Conservation (phyloP, 2,888 invertebrate genomes). For the Apodemia mormo region DNA sequence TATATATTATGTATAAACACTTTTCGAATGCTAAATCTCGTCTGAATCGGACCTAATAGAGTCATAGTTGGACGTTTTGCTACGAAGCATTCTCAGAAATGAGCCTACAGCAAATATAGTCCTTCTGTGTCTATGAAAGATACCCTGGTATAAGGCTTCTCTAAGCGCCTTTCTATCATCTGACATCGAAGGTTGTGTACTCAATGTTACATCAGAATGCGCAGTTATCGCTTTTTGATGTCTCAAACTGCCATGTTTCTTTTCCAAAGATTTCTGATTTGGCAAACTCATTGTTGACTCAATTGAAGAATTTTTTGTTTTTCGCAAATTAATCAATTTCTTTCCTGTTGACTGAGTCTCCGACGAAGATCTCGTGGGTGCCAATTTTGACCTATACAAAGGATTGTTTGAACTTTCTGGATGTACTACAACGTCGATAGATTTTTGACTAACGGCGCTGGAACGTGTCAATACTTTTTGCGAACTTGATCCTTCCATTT, state of each 20-base stretch:
- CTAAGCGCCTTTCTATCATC: constrained; percentile 86
- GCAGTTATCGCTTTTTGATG: constrained; percentile 84
- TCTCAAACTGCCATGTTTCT: constrained; percentile 78
- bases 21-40: constrained; percentile 71
- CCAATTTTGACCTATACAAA: constrained; percentile 71
- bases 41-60: constrained; percentile 85
- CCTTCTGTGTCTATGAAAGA: constrained; percentile 88
- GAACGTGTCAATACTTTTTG: constrained; percentile 80
- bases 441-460: constrained; percentile 83
- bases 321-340: constrained; percentile 69
- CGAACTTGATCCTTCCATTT: constrained; percentile 64
- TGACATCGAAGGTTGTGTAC: constrained; percentile 69
- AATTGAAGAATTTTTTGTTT: constrained; percentile 77
- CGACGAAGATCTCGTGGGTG: constrained; percentile 72
- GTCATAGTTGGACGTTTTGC: constrained; percentile 89
- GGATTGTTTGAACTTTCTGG: constrained; percentile 73
- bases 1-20: constrained; percentile 30
- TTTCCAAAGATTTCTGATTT: constrained; percentile 77
- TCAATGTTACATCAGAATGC: constrained; percentile 81
- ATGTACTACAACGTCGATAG: constrained; percentile 81
- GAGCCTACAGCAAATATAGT: constrained; percentile 89
- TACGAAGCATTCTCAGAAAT: constrained; percentile 87
- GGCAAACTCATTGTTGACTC: constrained; percentile 79
- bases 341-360: constrained; percentile 68
- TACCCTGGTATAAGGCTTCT: constrained; percentile 89